Conservation (phyloP, 2,888 invertebrate species). For the Hipparchia semele region DNA sequence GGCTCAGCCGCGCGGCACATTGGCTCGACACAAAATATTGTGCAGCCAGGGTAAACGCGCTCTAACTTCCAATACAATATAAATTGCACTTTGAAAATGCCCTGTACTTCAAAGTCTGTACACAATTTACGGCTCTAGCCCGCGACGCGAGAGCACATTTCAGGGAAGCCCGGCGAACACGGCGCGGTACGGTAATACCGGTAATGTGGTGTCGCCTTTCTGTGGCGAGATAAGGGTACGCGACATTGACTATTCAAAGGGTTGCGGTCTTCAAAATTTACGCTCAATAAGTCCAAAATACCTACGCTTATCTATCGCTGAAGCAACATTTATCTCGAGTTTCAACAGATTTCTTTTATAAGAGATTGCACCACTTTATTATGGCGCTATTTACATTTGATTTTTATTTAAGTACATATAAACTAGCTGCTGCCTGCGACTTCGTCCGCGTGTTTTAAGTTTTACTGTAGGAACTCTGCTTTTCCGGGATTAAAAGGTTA, state of each 20-base stretch:
- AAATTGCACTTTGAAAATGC: conserved; percentile 82
- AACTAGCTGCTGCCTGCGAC: not conserved
- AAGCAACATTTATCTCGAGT: conserved; percentile 40
- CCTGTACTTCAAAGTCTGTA: conserved; percentile 66
- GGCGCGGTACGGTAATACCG: conserved; percentile 73
- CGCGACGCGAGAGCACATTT: conserved; percentile 60
- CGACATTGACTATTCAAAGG: conserved; percentile 84
- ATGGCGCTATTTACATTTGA: not conserved
- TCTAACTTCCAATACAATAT: conserved; percentile 81
- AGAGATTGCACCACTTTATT: not conserved
- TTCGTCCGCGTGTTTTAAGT: too few species aligned
- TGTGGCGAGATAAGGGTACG: conserved; percentile 82
- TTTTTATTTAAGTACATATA: not conserved
- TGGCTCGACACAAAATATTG: conserved; percentile 75
- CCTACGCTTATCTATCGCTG: conserved; percentile 57
- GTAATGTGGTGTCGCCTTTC: conserved; percentile 83
- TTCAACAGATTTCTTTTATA: conserved; percentile 10
- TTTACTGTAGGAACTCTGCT: too few species aligned
- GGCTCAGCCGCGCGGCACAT: conserved; percentile 66
- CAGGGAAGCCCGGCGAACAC: conserved; percentile 45
- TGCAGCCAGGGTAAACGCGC: conserved; percentile 67
- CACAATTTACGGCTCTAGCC: conserved; percentile 67
- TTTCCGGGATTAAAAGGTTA: too few species aligned
- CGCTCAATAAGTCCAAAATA: conserved; percentile 80
- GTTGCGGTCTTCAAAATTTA: conserved; percentile 82